Evolutionary conservation across 2,888 invertebrate species (phyloP), one percentile per base, ranked within the genome.

Genomic region (Pinctada fucata): DNA sequence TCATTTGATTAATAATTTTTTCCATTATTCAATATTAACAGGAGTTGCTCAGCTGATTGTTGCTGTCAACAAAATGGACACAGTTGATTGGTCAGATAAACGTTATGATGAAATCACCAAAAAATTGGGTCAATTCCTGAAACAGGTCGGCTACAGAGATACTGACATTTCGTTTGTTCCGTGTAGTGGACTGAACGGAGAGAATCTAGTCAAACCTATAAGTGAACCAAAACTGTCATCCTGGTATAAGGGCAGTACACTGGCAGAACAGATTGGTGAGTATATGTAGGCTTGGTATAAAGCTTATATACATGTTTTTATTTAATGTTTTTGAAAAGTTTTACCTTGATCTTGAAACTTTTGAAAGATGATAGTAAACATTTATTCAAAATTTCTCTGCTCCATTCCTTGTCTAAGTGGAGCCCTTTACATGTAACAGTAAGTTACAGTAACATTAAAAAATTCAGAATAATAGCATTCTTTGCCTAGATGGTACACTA

Each of bases 11-110:
- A 31, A 31, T 31, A 31, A 31, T 31, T 31, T 31, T 31, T 31
- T 31, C 1, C 31, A n/a, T n/a, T n/a, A n/a, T n/a, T n/a, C 31
- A 31, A 1, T 31, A 31, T 31, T 31, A 31, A 31, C 95, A 93
- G 99, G 99, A 58, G 97, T 99, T 0, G 96, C 95, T 80, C 99
- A 99, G 93, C 92, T 99, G 65, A 96, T 97, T 16, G 98, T 99
- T 1, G 98, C 97, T 52, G 95, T 99, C 31, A 99, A 99, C 92
- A 99, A 99, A 93, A 94, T 99, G 91, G 99, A 99, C 91, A 99
- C 98, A 0, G 97, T 96, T 0, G 95, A 95, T 76, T 99, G 99
- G 99, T 96, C 96, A 1, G 94, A 97, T 90, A 95, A 96, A 5
- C 94, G 99, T 85, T 99, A 97, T 92, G 95, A 96, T 86, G 97